Percentiles rank a stretch among this genome's conserved stretches.
These are phyloP conservation scores for Ceratosolen fusciceps DNA, from an alignment of 1,140 invertebrate genomes.

Conservation along the genomic window DNA sequence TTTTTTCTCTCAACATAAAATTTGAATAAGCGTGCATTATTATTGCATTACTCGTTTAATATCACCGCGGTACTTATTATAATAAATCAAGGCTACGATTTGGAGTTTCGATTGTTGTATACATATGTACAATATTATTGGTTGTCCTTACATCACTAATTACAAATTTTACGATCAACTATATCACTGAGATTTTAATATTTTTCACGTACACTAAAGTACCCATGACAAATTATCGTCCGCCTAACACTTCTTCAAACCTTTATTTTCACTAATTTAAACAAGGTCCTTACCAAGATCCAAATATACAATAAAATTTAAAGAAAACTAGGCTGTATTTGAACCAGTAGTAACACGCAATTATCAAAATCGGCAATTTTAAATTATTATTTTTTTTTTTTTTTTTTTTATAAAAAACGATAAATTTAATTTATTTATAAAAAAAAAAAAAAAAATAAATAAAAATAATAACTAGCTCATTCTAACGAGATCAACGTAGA, in stretches of 20 bases:
- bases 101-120: conserved; percentile 52
- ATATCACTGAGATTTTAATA: conserved; percentile 24
- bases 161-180: conserved; percentile 34
- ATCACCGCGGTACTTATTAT: conserved; percentile 56
- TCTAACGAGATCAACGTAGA: conserved; percentile 43
- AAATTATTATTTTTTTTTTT: conserved; percentile 20
- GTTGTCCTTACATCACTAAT: conserved; percentile 27
- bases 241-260: conserved; percentile 15
- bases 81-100: conserved; percentile 54
- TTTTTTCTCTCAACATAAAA: conserved; percentile 15
- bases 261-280: conserved; percentile 25
- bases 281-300: conserved; percentile 1
- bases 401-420: conserved; percentile 17
- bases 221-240: conserved; percentile 11
- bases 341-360: conserved; percentile 22
- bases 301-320: neutral
- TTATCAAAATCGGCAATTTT: conserved; percentile 25
- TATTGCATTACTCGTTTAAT: conserved; percentile 55
- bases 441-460: conserved; percentile 34
- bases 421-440: neutral
- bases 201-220: conserved; percentile 23
- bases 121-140: conserved; percentile 48
- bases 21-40: conserved; percentile 18
- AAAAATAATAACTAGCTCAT: too few species aligned
- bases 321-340: neutral